These are phyloP conservation scores for Phrynosoma blainvillii DNA, from an alignment of 2,113 vertebrate species.

Conservation along the genomic window DNA sequence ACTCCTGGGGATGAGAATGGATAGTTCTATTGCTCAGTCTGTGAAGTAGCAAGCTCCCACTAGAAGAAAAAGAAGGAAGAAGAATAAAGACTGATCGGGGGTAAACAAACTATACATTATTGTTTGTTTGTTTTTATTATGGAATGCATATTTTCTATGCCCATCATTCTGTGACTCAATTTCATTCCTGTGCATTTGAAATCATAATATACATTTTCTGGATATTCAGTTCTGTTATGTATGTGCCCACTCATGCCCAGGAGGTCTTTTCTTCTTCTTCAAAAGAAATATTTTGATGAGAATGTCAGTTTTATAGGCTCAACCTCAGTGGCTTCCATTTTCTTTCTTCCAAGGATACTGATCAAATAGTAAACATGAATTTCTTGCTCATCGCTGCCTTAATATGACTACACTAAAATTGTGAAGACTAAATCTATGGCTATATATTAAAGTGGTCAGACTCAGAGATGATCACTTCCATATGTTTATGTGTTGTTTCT, in stretches of 20 bases:
- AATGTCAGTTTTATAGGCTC: not conserved
- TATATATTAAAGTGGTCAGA: not conserved
- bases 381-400: not conserved
- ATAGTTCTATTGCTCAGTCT: not conserved
- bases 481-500: not conserved
- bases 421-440: not conserved
- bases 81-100: not conserved
- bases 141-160: not conserved
- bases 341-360: not conserved
- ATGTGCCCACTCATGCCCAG: not conserved
- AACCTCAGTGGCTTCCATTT: not conserved
- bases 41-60: not conserved
- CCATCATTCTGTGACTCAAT: not conserved
- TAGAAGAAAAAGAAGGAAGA: not conserved
- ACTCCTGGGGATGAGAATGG: not conserved
- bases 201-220: conserved; percentile 1
- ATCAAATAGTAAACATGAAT: not conserved
- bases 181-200: not conserved
- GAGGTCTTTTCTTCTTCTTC: not conserved
- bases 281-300: not conserved
- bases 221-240: not conserved
- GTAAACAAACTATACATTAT: not conserved
- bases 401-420: not conserved
- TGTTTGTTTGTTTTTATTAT: not conserved
- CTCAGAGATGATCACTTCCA: not conserved